Evolutionary conservation across 2,113 vertebrate species (phyloP), one percentile per base, ranked within the genome.

Genomic region (Anarhynchus alexandrinus): DNA sequence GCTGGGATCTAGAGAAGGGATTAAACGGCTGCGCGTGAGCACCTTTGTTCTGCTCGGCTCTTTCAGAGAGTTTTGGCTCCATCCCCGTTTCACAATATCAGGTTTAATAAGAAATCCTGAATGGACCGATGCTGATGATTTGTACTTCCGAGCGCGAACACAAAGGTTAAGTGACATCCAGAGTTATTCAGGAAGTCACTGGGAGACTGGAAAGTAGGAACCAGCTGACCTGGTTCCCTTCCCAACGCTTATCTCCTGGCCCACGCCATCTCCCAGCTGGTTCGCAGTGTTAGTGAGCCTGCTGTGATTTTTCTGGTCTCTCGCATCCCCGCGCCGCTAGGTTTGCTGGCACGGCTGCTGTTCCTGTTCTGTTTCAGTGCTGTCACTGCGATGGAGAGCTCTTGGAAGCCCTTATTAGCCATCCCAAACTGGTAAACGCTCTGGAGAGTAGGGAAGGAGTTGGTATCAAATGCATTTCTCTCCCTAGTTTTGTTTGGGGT

Each of bases 31-130:
- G 11, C 0, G 0, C 38, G 3, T 65, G 74, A 94, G 78, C 84
- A 94, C 84, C 84, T 73, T 88, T 90, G 87, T 81, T 93, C 89
- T 81, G 18, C 64, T 91, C 47, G 3, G 76, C 76, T 83, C 88
- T 80, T 78, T 88, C 57, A 4, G 74, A 69, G 61, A 30, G 29
- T 27, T 73, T 72, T 95, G 94, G 96, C 89, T 82, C 67, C 42
- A 2, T 80, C 74, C 78, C 70, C 20, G 1, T 69, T 91, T 74
- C 64, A 36, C 54, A 77, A 84, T 76, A 94, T 38, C 91, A 36
- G 12, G 45, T 90, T 97, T 95, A 95, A 83, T 91, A 66, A 76
- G 93, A 85, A 88, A 93, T 88, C 84, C 70, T 93, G 95, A 96
- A 90, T 82, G 93, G 59, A 11, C 45, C 0, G 0, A 32, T 38